Conservation (phyloP, 2,888 invertebrate species). For the Hypomecis punctinalis region DNA sequence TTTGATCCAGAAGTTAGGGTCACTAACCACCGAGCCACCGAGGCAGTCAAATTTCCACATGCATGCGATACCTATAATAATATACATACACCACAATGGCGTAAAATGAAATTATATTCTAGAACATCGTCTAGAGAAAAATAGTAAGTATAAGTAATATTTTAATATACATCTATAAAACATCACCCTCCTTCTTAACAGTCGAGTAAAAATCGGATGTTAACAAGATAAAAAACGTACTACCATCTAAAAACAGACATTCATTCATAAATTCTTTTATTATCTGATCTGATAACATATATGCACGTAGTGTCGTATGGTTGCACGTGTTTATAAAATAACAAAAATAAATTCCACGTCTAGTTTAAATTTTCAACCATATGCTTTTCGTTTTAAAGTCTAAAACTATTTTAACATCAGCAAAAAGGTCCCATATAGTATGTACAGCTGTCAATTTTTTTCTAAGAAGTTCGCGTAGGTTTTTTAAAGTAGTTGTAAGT, state of each 20-base stretch:
- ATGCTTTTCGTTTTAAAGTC: neutral
- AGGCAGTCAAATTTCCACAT: too few species aligned
- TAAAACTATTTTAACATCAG: neutral
- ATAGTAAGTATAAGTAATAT: too few species aligned
- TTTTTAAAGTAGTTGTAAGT: neutral
- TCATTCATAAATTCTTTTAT: slow-evolving; percentile 8
- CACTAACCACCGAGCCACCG: too few species aligned
- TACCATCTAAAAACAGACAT: neutral
- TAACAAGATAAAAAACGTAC: neutral
- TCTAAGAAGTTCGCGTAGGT: slow-evolving; percentile 1
- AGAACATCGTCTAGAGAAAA: too few species aligned
- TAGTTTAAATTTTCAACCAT: neutral
- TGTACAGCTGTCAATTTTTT: neutral
- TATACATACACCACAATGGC: too few species aligned
- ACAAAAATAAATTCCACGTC: too few species aligned
- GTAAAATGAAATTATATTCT: too few species aligned
- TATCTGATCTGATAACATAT: slow-evolving; percentile 2
- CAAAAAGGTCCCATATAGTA: neutral
- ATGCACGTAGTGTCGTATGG: neutral
- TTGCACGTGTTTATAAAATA: neutral
- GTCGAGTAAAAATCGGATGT: too few species aligned
- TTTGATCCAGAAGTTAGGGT: too few species aligned
- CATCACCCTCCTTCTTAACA: too few species aligned
- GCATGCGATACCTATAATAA: too few species aligned
- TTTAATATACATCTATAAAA: too few species aligned